phyloP scores from a whole-genome alignment of 2,888 invertebrate genomes.

The Ophion slaviceki region DNA sequence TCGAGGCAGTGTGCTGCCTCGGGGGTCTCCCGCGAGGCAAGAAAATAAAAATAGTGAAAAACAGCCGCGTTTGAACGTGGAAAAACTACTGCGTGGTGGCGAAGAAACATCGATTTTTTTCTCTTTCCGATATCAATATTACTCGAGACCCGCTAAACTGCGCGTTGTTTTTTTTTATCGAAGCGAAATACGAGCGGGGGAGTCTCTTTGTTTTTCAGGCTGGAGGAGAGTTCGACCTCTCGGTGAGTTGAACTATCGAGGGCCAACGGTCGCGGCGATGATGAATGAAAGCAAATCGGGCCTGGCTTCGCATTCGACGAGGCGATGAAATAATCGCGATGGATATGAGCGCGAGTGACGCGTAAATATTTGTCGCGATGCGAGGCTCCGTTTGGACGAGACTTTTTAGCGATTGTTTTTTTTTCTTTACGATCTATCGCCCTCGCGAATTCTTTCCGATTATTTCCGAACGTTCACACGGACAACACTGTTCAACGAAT shows the following conservation, averaged over 20 bases:
- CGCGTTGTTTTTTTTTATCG: background rate
- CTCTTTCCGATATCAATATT: background rate
- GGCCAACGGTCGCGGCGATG: background rate
- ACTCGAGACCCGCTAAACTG: background rate
- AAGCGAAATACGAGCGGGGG: background rate
- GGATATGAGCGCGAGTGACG: no score
- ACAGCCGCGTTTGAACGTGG: background rate
- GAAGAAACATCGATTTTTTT: background rate
- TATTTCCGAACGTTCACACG: background rate
- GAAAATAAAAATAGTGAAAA: constrained; percentile 5
- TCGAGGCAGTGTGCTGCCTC: background rate
- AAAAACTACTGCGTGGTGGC: no score
- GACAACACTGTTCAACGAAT: background rate
- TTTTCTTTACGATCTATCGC: no score
- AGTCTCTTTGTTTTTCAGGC: no score
- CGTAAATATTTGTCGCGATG: no score
- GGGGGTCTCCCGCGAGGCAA: background rate
- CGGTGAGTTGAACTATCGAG: no score
- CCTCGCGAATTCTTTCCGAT: background rate
- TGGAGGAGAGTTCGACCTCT: no score
- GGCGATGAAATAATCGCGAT: no score
- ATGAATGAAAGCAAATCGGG: no score
- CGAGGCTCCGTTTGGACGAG: no score
- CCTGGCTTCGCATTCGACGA: no score
- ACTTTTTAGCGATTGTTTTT: no score